Conservation (phyloP, 1,140 invertebrate species). For the Macrotrachela quadricornifera region DNA sequence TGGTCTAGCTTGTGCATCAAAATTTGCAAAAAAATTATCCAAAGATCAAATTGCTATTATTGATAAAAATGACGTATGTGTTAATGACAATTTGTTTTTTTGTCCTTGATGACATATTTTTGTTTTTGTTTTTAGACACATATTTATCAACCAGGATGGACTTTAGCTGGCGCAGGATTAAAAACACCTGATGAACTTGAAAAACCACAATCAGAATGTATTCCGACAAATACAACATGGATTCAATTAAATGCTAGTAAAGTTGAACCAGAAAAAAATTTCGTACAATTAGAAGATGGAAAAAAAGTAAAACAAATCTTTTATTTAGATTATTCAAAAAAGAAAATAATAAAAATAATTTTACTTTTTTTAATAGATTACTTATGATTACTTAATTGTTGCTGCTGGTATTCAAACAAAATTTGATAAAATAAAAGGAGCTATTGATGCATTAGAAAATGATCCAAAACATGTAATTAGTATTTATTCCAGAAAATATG, state of each 20-base stretch:
- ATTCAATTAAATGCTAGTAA: neutral
- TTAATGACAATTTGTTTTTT: neutral
- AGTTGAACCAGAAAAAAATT: slow-evolving; percentile 4
- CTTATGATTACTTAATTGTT: slow-evolving; percentile 34
- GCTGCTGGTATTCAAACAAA: slow-evolving; percentile 52
- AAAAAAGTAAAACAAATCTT: neutral
- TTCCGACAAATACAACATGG: neutral
- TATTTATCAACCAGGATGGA: slow-evolving; percentile 89
- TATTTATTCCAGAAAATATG: slow-evolving; percentile 63
- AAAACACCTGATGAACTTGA: slow-evolving; percentile 44
- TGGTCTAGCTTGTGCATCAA: slow-evolving; percentile 67
- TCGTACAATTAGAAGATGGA: slow-evolving; percentile 2
- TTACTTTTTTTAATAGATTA: slow-evolving; percentile 18
- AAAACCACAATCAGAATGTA: slow-evolving; percentile 5
- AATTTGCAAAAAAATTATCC: slow-evolving; percentile 48
- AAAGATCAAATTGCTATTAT: slow-evolving; percentile 51
- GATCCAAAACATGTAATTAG: slow-evolving; percentile 52
- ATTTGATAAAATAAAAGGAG: slow-evolving; percentile 44
- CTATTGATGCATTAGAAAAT: slow-evolving; percentile 47
- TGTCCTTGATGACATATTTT: neutral
- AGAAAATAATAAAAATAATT: neutral
- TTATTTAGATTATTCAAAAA: no score
- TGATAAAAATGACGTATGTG: slow-evolving; percentile 50
- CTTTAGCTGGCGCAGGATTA: slow-evolving; percentile 70
- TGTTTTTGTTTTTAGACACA: slow-evolving; percentile 42